A percentile compares a stretch with the other conserved stretches of the same genome.
Evolutionary conservation across 2,888 invertebrate genomes (phyloP).

Genomic region (Barypeithes pellucidus): DNA sequence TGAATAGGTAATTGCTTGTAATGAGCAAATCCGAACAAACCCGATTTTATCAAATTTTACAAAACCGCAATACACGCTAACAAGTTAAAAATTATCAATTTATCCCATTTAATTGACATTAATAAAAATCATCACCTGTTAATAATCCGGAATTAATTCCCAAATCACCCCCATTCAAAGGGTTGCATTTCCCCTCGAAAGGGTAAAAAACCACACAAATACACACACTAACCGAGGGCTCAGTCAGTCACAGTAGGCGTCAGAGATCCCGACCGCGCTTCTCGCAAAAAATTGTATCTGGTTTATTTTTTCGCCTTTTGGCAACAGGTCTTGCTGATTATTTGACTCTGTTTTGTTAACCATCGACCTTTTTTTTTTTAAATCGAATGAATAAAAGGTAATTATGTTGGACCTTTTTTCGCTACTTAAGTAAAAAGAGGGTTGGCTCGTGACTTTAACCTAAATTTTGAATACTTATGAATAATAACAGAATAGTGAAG

Average conservation of each 20-base stretch:
- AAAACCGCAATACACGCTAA: neutral
- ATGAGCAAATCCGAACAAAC: too few species aligned
- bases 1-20: too few species aligned
- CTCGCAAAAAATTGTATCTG: slow-evolving; percentile 38
- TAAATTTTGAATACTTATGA: neutral
- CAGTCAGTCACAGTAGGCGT: slow-evolving; percentile 40
- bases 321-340: slow-evolving; percentile 44
- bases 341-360: slow-evolving; percentile 25
- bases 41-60: too few species aligned
- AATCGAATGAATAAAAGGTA: slow-evolving; percentile 25
- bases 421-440: neutral
- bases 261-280: slow-evolving; percentile 37
- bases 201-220: slow-evolving; percentile 42
- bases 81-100: neutral
- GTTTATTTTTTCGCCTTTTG: slow-evolving; percentile 36
- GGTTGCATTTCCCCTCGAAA: slow-evolving; percentile 37
- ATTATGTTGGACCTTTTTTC: neutral
- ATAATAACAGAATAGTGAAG: too few species aligned
- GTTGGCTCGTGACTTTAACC: neutral
- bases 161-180: slow-evolving; percentile 33
- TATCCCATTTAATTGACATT: slow-evolving; percentile 9
- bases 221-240: slow-evolving; percentile 33
- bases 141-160: slow-evolving; percentile 31
- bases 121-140: slow-evolving; percentile 36
- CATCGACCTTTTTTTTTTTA: slow-evolving; percentile 29